phyloP scores from a whole-genome alignment of 2,888 invertebrate genomes.

The Liopterus haemorrhoidalis region DNA sequence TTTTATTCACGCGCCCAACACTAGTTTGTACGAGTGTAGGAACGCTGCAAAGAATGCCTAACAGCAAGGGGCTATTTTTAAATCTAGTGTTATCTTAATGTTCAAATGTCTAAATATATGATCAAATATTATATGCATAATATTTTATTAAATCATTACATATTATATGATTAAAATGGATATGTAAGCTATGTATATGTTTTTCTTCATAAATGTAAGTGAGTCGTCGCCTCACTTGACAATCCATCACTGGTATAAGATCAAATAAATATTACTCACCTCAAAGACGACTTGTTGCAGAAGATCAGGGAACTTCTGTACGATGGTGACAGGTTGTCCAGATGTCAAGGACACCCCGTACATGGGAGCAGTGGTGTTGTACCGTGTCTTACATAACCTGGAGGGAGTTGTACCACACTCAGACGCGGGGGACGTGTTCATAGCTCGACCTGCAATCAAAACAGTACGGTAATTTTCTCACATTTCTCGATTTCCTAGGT shows the following conservation, averaged over 20 bases:
- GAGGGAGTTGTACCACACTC: slow-evolving; percentile 57
- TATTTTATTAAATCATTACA: no score
- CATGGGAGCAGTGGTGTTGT: slow-evolving; percentile 91
- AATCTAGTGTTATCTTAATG: no score
- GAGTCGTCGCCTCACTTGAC: neutral
- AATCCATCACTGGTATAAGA: neutral
- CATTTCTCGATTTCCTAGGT: no score
- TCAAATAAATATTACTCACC: slow-evolving; percentile 54
- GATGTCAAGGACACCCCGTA: slow-evolving; percentile 90
- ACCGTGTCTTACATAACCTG: slow-evolving; percentile 79
- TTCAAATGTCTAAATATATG: no score
- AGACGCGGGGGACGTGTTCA: slow-evolving; percentile 43
- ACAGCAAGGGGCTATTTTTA: no score
- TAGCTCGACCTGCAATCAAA: slow-evolving; percentile 36
- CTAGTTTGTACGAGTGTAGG: no score
- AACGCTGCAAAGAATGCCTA: no score
- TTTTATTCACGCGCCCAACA: no score
- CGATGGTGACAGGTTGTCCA: slow-evolving; percentile 87
- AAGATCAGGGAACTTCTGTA: slow-evolving; percentile 89
- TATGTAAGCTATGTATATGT: no score
- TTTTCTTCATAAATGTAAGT: no score
- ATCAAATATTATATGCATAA: no score
- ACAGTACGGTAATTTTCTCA: neutral
- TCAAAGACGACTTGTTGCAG: slow-evolving; percentile 90
- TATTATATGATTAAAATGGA: no score